Evolutionary conservation across 2,113 vertebrate genomes (phyloP), one percentile per base, ranked within the genome.

Genomic region (Anarrhichthys ocellatus): DNA sequence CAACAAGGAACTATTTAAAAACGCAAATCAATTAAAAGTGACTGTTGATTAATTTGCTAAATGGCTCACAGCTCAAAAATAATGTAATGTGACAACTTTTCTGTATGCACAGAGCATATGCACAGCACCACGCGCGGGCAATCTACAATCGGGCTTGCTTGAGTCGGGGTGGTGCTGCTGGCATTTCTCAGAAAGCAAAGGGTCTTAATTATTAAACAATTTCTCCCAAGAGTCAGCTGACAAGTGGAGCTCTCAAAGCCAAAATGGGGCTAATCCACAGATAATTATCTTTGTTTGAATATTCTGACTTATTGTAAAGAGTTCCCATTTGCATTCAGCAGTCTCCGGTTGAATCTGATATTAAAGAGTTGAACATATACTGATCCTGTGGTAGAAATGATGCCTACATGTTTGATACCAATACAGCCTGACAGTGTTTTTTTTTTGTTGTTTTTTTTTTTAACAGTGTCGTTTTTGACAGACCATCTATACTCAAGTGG

Each of bases 201-300:
- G 71, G 63, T 84, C 80, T 82, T 61, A 59, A 87, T 85, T 75
- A 89, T 90, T 87, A 86, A 87, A 87, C 38, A 54, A 68, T 87
- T 87, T 72, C 84, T 85, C 74, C 56, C 78, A 74, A 71, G 88
- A 80, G 84, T 90, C 78, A 58, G 75, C 73, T 78, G 83, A 90
- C 87, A 79, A 86, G 93, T 76, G 84, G 73, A 88, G 78, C 85
- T 83, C 82, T 89, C 81, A 68, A 54, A 82, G 80, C 82, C 80
- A 90, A 90, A 90, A 90, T 58, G 84, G 46, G 81, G 80, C 87
- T 92, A 91, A 92, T 91, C 92, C 90, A 85, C 68, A 81, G 87
- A 92, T 90, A 87, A 91, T 94, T 90, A 92, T 89, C 87, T 91
- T 62, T 88, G 88, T 87, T 90, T 91, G 89, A 91, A 89, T 88